Evolutionary conservation across 1,140 invertebrate species (phyloP).

Genomic region (Drosophila malerkotliana): DNA sequence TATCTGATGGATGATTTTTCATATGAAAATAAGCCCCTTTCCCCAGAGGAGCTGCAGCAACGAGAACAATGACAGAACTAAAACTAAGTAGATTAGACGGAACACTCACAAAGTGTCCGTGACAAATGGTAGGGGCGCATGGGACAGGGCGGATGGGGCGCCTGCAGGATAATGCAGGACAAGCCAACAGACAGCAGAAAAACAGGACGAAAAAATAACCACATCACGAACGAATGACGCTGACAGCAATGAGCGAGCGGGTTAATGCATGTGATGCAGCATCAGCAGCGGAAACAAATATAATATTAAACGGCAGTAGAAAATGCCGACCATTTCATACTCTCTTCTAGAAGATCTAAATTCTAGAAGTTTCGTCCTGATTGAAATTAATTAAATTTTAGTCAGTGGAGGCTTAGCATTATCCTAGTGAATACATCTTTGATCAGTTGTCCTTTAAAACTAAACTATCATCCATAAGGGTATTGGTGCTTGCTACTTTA

Average conservation of each 20-base stretch:
- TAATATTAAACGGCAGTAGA: conserved; percentile 3
- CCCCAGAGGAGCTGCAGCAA: conserved; percentile 11
- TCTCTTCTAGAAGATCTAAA: not conserved
- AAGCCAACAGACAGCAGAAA: conserved; percentile 22
- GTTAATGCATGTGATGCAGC: conserved; percentile 75
- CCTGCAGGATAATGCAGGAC: conserved; percentile 20
- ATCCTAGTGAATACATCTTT: no score
- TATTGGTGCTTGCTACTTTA: no score
- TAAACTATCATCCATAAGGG: not conserved
- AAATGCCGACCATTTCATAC: not conserved
- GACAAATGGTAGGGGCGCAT: conserved; percentile 14
- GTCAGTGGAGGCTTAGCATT: no score
- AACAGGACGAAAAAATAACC: conserved; percentile 54
- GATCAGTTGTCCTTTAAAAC: not conserved
- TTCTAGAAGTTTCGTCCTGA: no score
- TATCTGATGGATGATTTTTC: conserved; percentile 56
- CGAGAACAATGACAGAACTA: conserved; percentile 40
- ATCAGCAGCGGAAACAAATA: conserved; percentile 33
- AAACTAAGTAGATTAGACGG: conserved; percentile 56
- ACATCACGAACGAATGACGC: conserved; percentile 65
- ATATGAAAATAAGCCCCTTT: conserved; percentile 27
- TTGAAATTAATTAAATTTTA: no score
- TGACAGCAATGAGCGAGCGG: conserved; percentile 70
- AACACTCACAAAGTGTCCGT: conserved; percentile 47
- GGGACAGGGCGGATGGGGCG: not conserved